Conservation (phyloP, 2,797 vertebrate genomes). For the Mycteria americana region DNA sequence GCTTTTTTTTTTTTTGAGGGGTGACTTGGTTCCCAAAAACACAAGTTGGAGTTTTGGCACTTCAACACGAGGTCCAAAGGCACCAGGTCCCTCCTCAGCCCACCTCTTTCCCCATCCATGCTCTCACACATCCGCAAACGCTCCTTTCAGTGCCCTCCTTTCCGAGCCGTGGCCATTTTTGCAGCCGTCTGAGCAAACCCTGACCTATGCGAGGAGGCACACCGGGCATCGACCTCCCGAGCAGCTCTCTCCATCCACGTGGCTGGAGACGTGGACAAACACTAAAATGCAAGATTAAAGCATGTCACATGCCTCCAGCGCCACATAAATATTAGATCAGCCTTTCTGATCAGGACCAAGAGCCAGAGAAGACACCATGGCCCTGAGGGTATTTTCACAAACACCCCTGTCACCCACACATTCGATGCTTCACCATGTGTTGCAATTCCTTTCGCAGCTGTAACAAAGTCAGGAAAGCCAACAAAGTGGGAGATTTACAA, state of each 20-base stretch:
- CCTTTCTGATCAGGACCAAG: neutral
- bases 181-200: neutral
- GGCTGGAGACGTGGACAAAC: too few species aligned
- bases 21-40: neutral
- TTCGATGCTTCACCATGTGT: neutral
- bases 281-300: neutral
- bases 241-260: rapidly evolving
- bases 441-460: neutral
- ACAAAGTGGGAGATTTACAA: neutral
- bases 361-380: neutral
- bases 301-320: rapidly evolving
- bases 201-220: neutral
- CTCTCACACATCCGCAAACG: rapidly evolving
- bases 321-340: neutral
- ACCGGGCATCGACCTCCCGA: rapidly evolving
- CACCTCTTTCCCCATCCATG: neutral
- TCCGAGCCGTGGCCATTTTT: neutral
- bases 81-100: neutral
- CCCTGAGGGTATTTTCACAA: neutral
- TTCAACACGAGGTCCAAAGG: neutral
- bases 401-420: neutral
- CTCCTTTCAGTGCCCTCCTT: neutral
- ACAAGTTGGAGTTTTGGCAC: neutral
- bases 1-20: neutral
- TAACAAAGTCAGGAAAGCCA: neutral